Conservation (phyloP, 2,888 invertebrate genomes). For the Hylaea fasciaria region DNA sequence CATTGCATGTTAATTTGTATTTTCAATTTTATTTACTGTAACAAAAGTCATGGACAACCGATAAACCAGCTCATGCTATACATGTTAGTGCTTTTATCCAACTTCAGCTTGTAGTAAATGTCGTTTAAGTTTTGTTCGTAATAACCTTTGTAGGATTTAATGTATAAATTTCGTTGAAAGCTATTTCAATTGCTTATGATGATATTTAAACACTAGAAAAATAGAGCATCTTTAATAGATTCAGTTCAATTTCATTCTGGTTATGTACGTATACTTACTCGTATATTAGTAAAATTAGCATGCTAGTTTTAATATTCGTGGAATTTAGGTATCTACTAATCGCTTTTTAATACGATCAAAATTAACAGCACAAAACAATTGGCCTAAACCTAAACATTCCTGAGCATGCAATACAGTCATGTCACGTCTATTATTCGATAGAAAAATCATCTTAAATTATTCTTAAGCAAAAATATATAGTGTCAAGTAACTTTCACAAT, state of each 20-base stretch:
- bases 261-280: not conserved
- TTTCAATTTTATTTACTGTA: constrained; percentile 19
- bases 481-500: too few relatives aligned
- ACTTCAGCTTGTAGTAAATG: constrained; percentile 13
- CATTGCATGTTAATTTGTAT: constrained; percentile 39
- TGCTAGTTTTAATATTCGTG: not conserved
- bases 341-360: too few relatives aligned
- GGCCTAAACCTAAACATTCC: too few relatives aligned
- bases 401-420: too few relatives aligned
- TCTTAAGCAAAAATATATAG: too few relatives aligned
- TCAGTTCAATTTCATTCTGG: not conserved
- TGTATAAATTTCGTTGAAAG: not conserved
- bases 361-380: too few relatives aligned
- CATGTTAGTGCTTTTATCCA: constrained; percentile 28
- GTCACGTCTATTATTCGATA: too few relatives aligned
- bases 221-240: too few relatives aligned
- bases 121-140: not conserved
- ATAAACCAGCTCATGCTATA: constrained; percentile 18
- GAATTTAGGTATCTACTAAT: too few relatives aligned
- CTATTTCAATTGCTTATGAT: too few relatives aligned
- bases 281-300: not conserved
- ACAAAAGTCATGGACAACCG: not conserved
- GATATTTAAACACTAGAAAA: too few relatives aligned
- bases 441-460: too few relatives aligned
- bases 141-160: not conserved